Base-by-base conservation (phyloP, 2,113 vertebrate genomes). In the Zingel zingel region DNA sequence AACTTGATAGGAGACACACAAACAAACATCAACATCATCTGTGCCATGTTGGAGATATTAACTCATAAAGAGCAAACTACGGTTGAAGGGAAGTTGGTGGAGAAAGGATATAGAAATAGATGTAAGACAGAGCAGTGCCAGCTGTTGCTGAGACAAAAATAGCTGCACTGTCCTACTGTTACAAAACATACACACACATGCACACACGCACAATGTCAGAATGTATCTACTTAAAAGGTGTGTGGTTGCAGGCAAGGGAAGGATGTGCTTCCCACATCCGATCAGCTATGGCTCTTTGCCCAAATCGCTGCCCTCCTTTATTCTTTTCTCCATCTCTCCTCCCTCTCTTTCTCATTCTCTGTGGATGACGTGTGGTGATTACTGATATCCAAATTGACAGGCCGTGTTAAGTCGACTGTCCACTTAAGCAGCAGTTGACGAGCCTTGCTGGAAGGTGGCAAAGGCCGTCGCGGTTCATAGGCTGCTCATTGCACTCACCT, bases 141-240 rank as follows among this genome's bases (percentile, higher is more conserved):
- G 85, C 79, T 86, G 88, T 88, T 91, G 79, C 68, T 56, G 83
- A 1, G 33, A 89, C 81, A 82, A 75, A 82, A 90, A 89, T 83
- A 88, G 86, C 81, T 74, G 77, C 70, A 59, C 73, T 81, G 82
- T 84, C 80, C 82, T 54, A 75, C 76, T 82, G 77, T 68, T 85
- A 65, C 39, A 80, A 71, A 68, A 77, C 70, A 66, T 25, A 59
- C 19, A 70, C 53, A 1, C 33, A 7, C 56, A 11, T 0, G 1
- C 39, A 3, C 39, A 1, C 10, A 3, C 39, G 11, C 39, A 47
- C 62, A 66, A 48, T 54, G 76, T 81, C 69, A 81, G 58, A 78
- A 76, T 64, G 27, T 61, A 75, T 81, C 62, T 50, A 47, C 74
- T 58, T 70, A 43, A 75, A 75, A 72, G 48, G 70, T 63, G 77